phyloP scores from a whole-genome alignment of 2,797 vertebrate species.

The Tympanoctomys barrerae region DNA sequence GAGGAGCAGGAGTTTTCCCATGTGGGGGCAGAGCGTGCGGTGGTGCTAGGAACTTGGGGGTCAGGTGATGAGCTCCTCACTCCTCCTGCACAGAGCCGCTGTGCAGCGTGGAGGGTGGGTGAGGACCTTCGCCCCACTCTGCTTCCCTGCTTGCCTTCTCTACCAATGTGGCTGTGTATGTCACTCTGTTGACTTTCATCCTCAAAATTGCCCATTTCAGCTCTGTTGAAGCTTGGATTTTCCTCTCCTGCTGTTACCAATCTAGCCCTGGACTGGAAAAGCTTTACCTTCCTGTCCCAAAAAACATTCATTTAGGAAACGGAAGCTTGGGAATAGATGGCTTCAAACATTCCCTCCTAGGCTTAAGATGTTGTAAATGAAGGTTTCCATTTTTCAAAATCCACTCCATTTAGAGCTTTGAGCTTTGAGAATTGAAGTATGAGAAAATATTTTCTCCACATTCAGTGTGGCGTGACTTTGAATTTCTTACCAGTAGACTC shows the following conservation, averaged over 20 bases:
- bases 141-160: neutral
- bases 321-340: neutral
- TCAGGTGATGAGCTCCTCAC: neutral
- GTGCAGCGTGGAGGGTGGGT: neutral
- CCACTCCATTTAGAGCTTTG: slow-evolving; percentile 23
- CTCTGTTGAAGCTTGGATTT: neutral
- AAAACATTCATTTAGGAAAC: slow-evolving; percentile 32
- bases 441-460: neutral
- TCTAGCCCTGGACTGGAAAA: neutral
- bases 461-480: neutral
- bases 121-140: neutral
- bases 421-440: neutral
- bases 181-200: neutral
- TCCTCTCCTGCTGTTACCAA: neutral
- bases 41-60: neutral
- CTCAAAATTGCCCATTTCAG: neutral
- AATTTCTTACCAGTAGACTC: slow-evolving; percentile 14
- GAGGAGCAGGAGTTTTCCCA: neutral
- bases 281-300: neutral
- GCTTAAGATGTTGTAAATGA: neutral
- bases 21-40: neutral
- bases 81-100: neutral
- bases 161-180: neutral
- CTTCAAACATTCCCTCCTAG: neutral
- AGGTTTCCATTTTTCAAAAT: slow-evolving; percentile 36